Conservation (phyloP, 2,113 vertebrate species). For the Tinamus guttatus region DNA sequence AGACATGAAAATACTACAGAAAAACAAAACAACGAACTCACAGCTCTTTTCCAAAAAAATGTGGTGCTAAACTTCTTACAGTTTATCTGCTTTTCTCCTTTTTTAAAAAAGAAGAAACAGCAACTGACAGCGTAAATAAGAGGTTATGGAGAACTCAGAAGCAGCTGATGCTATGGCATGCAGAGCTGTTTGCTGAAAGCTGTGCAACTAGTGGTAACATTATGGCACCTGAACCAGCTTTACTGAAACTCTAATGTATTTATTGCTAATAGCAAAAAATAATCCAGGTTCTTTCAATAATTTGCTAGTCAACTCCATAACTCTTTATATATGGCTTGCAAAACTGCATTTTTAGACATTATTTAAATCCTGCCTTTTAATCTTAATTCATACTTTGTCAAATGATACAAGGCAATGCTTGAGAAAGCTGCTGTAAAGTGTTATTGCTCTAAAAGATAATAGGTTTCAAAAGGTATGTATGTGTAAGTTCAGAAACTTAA, state of each 20-base stretch:
- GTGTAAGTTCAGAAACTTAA: conserved; percentile 14
- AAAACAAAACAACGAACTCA: too few species aligned
- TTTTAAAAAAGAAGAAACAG: not conserved
- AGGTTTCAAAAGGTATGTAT: not conserved
- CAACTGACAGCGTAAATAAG: not conserved
- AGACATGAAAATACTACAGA: not conserved
- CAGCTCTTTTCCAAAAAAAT: not conserved
- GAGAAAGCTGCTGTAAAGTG: not conserved
- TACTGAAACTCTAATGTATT: not conserved
- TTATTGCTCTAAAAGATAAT: not conserved
- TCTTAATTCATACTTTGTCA: not conserved
- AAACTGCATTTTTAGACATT: not conserved
- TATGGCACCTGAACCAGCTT: not conserved
- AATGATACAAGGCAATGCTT: not conserved
- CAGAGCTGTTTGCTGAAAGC: not conserved
- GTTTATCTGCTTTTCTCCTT: accelerated
- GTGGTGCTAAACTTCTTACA: not conserved
- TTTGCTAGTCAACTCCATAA: not conserved
- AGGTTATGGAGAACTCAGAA: not conserved
- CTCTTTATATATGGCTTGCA: not conserved
- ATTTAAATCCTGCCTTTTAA: not conserved
- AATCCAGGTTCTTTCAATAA: not conserved
- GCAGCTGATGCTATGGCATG: not conserved
- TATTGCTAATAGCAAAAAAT: not conserved
- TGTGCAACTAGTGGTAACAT: not conserved